Base-by-base conservation (phyloP, 2,797 vertebrate species). In the Rhabdomys pumilio region DNA sequence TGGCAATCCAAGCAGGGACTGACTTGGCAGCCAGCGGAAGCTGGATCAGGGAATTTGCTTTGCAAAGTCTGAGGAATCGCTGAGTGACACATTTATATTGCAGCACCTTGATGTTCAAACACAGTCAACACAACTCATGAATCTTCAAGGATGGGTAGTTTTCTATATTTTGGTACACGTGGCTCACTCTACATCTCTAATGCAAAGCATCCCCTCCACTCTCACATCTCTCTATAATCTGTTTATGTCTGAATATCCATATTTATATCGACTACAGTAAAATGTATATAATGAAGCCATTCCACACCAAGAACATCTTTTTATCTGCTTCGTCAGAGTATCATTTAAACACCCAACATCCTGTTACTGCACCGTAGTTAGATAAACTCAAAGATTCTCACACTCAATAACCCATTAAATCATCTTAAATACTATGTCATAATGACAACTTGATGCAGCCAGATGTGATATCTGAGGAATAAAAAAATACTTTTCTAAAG, bases 361-460 rank as follows among this genome's bases (percentile, higher is more conserved):
- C 72, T 98, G 98, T 98, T 98, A 98, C 98, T 97, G 98, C 98
- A 98, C 98, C 95, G 98, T 98, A 97, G 98, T 98, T 98, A 98
- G 98, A 98, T 97, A 98, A 98, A 98, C 98, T 98, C 97, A 94
- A 97, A 97, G 97, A 97, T 98, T 98, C 98, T 98, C 97, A 96
- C 93, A 97, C 72, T 47, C 97, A 98, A 97, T 98, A 98, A 97
- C 97, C 97, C 97, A 97, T 98, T 98, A 98, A 98, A 98, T 98
- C 98, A 98, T 99, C 98, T 98, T 98, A 99, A 98, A 98, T 98
- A 98, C 98, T 97, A 97, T 98, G 98, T 98, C 98, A 98, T 98
- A 98, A 98, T 98, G 98, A 98, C 98, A 98, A 98, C 98, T 98
- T 96, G 97, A 98, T 98, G 98, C 97, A 97, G 96, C 97, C 98